Evolutionary conservation across 2,113 vertebrate genomes (phyloP).

Genomic region (Epinephelus fuscoguttatus): DNA sequence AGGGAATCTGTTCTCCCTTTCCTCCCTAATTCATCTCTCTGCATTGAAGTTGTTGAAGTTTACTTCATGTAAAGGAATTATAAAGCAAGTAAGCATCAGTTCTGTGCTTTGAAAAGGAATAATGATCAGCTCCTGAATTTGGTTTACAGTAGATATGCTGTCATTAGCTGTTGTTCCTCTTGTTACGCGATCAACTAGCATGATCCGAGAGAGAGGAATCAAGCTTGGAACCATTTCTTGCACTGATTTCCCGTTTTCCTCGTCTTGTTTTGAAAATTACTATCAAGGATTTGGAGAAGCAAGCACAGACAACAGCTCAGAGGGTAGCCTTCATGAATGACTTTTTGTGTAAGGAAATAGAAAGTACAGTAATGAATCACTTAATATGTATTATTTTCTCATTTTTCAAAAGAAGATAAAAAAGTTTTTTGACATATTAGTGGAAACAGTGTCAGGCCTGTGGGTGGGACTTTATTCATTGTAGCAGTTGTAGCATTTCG

Average conservation of each 20-base stretch:
- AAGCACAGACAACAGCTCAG: neutral
- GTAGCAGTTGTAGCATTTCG: neutral
- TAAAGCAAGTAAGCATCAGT: slow-evolving; percentile 24
- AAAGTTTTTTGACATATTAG: neutral
- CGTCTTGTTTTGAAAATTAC: neutral
- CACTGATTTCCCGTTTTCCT: neutral
- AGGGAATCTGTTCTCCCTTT: slow-evolving; percentile 18
- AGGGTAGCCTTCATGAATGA: neutral
- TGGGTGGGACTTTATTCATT: neutral
- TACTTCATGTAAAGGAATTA: slow-evolving; percentile 12
- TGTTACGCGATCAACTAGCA: too few relatives aligned
- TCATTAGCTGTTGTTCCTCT: neutral
- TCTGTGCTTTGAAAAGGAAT: neutral
- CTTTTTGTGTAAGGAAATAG: neutral
- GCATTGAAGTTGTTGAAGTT: slow-evolving; percentile 14
- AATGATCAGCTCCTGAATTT: neutral
- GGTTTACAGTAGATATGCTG: slow-evolving; percentile 1
- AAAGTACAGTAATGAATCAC: neutral
- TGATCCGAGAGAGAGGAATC: too few relatives aligned
- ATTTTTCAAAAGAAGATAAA: neutral
- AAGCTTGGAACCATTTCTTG: neutral
- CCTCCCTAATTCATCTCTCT: slow-evolving; percentile 10
- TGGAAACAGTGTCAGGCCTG: neutral
- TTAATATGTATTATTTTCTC: neutral
- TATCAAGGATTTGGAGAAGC: neutral